Evolutionary conservation across 2,888 invertebrate species (phyloP), one percentile per base, ranked within the genome.

Genomic region (Eurytoma adleriae): DNA sequence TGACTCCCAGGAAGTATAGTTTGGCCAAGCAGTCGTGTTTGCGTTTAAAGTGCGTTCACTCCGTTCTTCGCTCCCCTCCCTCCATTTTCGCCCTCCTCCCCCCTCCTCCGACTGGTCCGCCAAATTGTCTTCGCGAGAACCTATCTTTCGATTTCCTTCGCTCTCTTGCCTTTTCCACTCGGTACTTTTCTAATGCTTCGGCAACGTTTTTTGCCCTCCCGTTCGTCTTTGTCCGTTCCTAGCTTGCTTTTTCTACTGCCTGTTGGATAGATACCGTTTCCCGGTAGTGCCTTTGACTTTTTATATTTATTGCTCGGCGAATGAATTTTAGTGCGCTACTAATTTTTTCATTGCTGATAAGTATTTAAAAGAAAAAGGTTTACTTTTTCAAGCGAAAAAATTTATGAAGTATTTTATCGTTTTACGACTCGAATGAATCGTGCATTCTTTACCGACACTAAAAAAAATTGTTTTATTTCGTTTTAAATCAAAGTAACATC

Each of bases 1-100:
- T 89, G 88, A 89, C 88, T 89, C 86, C 75, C 86, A 88, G 88
- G 88, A 88, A 89, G 86, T 86, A 84, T 86, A 85, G 84, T 85
- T 86, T 85, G 75, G 86, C 83, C 81, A 69, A 75, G 73, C 82
- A 79, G 78, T 83, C 80, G 80, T 84, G 84, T 85, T 84, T 84
- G 84, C 84, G 84, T 84, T 82, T 83, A 79, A 84, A 87, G 87
- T 86, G 85, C 86, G 83, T 86, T 87, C 85, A 85, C 85, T 75
- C 70, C 20, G 57, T 14, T 54, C 20, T 20, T 4, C 50, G 12
- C 52, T 10, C 3, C 14, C 18, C 24, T 2, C 50, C 4, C 18
- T 48, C 40, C 61, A 14, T 14, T 24, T 27, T 62, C 54, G 24
- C 76, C 13, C 52, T 12, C n/a, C 40, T 50, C 30, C 27, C 27